Base-by-base conservation (phyloP, 2,888 invertebrate species). In the Tortricodes alternella region DNA sequence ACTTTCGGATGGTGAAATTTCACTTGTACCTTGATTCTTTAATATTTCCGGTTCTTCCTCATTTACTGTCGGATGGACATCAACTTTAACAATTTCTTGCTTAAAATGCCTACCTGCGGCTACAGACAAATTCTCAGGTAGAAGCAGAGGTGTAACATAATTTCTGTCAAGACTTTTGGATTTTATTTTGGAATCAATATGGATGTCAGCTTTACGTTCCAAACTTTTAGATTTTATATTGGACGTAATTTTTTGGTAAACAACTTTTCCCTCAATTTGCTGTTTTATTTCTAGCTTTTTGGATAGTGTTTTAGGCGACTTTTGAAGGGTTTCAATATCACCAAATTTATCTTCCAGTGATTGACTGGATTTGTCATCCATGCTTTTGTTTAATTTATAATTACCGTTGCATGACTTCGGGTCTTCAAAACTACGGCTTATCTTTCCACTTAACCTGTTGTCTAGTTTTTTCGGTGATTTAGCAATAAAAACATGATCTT, bases 401-500 rank as follows among this genome's bases (percentile, higher is more conserved):
- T 81, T 90, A 0, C 91, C 68, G 75, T 93, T 93, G 3, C 90
- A 78, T 53, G 88, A 78, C 46, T 93, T 92, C 64, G 85, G 89
- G 63, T 93, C 93, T 66, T 93, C 93, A 66, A 93, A 93, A 68
- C 93, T 93, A 56, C 92, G 90, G 69, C 93, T 93, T 5, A 88
- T 84, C 71, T 93, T 93, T 38, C 92, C 92, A 11, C 82, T 83
- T 44, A 93, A 65, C 58, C 92, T 93, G 50, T 91, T 92, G 66
- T 95, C 95, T 3, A 95, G 77, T 68, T 94, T 94, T 60, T 94
- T 93, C 0, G 95, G 95, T 2, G 94, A 94, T 72, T 95, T 95
- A 0, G 95, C 94, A 66, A 95, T 95, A 53, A 95, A 92, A 3
- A 95, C 95, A 59, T 95, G 94, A 79, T 95, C 95, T 74, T 95